Base-by-base conservation (phyloP, 2,888 invertebrate genomes). In the Ormia ochracea region DNA sequence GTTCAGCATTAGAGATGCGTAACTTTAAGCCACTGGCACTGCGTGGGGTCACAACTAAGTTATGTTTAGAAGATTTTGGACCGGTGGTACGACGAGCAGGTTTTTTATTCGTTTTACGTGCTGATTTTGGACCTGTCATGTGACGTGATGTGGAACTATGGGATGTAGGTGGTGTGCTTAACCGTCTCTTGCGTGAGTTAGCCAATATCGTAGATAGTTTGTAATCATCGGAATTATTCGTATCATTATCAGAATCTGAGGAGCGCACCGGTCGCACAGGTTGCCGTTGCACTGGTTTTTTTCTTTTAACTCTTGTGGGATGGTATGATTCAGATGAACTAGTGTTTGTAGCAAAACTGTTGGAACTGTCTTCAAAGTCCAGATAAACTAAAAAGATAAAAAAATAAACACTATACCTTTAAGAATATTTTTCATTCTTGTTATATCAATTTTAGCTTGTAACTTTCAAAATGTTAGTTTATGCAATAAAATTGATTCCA, bases 11-110 rank as follows among this genome's bases (percentile, higher is more conserved):
- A 9, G 84, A 83, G 17, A 84, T 84, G 26, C 84, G 82, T 69
- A 84, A 74, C 31, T 84, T 84, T 17, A 83, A 56, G 12, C 73
- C 76, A 45, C 82, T 84, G 21, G 63, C 77, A 59, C 82, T 82
- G 38, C 75, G 82, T 31, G 61, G 80, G 2, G 77, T 83, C 59
- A 65, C 63, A 4, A 73, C 26, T 43, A 83, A 61, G 43, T 78
- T 77, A 33, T 73, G 54, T 45, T 52, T 66, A 0, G 74, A 54
- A 4, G 78, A 65, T 26, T 54, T 69, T 3, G 69, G 68, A 9
- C 76, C 77, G 1, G 59, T 14, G 21, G 3, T 41, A 6, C 2
- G 23, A 17, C 56, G 36, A 19, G 28, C 9, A 43, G 43, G 31
- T 48, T 54, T 52, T 33, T 48, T 45, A 3, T 41, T 19, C 3